Base-by-base conservation (phyloP, 2,113 vertebrate species). In the Aldabrachelys gigantea region DNA sequence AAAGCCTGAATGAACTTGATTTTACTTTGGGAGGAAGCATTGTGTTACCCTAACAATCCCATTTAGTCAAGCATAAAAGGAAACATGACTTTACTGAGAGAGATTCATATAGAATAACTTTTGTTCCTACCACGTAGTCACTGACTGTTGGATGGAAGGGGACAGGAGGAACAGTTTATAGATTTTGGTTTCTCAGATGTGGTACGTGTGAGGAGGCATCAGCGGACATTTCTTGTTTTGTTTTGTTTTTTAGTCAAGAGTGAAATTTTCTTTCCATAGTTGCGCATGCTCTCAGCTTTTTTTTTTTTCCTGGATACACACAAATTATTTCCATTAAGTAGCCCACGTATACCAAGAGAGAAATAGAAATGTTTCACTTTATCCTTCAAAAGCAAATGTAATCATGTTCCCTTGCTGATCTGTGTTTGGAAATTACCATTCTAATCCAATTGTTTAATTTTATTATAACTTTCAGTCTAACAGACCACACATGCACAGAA, bases 391-490 rank as follows among this genome's bases (percentile, higher is more conserved):
- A 97, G 94, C 94, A 97, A 97, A 97, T 96, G 95, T 87, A 95
- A 97, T 98, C 96, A 94, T 85, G 93, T 96, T 97, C 97, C 91
- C 95, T 96, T 92, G 93, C 96, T 97, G 91, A 97, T 97, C 97
- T 97, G 93, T 96, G 88, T 97, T 97, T 98, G 95, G 96, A 97
- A 98, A 98, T 97, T 97, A 97, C 97, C 97, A 98, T 97, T 97
- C 97, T 96, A 97, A 98, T 98, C 92, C 97, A 97, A 97, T 97
- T 96, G 91, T 88, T 98, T 98, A 98, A 98, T 98, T 98, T 97
- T 97, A 97, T 97, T 98, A 98, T 97, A 96, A 86, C 80, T 92
- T 97, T 97, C 96, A 96, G 93, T 93, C 90, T 96, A 97, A 96
- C 90, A 97, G 95, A 92, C 94, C 93, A 91, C 62, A 47, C 76